Conservation (phyloP, 2,113 vertebrate genomes). For the Spheniscus mendiculus region DNA sequence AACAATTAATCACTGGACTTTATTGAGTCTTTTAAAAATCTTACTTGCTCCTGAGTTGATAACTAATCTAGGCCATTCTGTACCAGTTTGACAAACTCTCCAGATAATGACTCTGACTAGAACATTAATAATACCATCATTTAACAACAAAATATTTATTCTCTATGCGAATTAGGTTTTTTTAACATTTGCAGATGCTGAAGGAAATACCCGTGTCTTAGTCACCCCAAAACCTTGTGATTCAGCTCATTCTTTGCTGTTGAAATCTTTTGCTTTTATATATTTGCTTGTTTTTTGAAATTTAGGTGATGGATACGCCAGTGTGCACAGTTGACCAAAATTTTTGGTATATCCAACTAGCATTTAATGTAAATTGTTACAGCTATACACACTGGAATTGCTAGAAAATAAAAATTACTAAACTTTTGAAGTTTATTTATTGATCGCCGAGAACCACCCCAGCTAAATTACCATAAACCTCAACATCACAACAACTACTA, state of each 20-base stretch:
- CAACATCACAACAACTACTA: slow-evolving; percentile 72
- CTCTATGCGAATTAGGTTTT: not conserved
- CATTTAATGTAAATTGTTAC: slow-evolving; percentile 4
- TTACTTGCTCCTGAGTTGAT: slow-evolving; percentile 50
- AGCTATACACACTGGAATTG: slow-evolving; percentile 4
- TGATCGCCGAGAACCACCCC: slow-evolving; percentile 64
- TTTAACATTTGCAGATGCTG: not conserved
- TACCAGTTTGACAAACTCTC: slow-evolving; percentile 42
- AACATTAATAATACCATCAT: not conserved
- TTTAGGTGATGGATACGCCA: not conserved
- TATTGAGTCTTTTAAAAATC: slow-evolving; percentile 60
- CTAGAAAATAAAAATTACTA: slow-evolving; percentile 55
- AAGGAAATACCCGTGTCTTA: not conserved
- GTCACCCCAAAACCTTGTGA: not conserved
- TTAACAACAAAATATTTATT: slow-evolving; percentile 24
- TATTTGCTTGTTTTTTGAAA: not conserved
- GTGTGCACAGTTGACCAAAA: not conserved
- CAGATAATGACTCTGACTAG: slow-evolving; percentile 23
- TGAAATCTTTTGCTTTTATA: not conserved
- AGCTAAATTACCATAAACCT: slow-evolving; percentile 74
- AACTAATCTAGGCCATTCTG: slow-evolving; percentile 56
- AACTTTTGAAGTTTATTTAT: slow-evolving; percentile 74
- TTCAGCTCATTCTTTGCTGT: not conserved
- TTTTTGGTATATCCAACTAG: not conserved
- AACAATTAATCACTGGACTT: slow-evolving; percentile 63